phyloP scores from a whole-genome alignment of 2,888 invertebrate genomes.

The Xanthorhoe spadicearia region DNA sequence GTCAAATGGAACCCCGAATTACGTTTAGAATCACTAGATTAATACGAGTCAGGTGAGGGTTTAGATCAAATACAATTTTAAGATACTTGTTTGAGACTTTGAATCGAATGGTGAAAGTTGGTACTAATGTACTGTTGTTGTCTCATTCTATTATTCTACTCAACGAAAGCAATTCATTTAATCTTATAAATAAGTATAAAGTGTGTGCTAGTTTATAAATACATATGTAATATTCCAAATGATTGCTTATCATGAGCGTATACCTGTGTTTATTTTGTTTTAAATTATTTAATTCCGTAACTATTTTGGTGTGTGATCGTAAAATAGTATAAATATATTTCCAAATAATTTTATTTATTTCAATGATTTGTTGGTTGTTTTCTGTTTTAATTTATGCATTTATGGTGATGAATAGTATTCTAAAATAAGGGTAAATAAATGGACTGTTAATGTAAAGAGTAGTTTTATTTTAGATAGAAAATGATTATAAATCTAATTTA shows the following conservation, averaged over 20 bases:
- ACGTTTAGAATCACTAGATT: no score
- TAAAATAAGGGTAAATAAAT: constrained; percentile 51
- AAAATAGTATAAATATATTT: constrained; percentile 26
- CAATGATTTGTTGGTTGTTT: constrained; percentile 50
- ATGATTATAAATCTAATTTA: no score
- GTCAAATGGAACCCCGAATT: background rate
- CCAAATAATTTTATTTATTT: constrained; percentile 49
- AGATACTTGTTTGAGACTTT: no score
- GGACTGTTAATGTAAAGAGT: constrained; percentile 53
- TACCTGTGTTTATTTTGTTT: constrained; percentile 1
- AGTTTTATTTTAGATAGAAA: constrained; percentile 36
- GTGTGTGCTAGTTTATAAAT: background rate
- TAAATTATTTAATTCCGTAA: constrained; percentile 2
- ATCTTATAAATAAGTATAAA: background rate
- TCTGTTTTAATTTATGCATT: constrained; percentile 57
- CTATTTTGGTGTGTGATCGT: background rate
- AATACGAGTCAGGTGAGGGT: background rate
- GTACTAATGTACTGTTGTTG: no score
- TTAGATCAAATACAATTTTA: background rate
- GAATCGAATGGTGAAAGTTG: no score
- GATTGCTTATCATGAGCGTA: background rate
- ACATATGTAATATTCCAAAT: background rate
- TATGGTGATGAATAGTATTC: constrained; percentile 54
- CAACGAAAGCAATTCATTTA: background rate
- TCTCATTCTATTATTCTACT: no score